These are phyloP conservation scores for Stegodyphus mimosarum DNA, from an alignment of 1,140 invertebrate species.

Conservation along the genomic window DNA sequence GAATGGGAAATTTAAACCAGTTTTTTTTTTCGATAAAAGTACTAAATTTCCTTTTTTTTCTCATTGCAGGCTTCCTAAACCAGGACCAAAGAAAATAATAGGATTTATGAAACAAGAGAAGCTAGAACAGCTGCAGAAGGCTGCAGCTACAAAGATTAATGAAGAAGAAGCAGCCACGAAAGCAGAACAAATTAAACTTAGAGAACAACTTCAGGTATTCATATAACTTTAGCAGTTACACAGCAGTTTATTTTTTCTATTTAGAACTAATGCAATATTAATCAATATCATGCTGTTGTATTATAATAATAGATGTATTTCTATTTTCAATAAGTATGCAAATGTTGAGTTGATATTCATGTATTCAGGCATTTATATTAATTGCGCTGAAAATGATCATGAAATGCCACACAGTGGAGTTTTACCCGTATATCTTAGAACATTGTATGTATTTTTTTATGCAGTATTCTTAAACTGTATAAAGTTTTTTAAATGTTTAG, in stretches of 20 bases:
- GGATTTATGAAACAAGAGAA: conserved; percentile 34
- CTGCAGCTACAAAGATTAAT: background rate
- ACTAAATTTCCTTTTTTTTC: no score
- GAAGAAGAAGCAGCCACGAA: conserved; percentile 5
- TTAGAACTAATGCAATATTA: no score
- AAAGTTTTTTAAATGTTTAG: no score
- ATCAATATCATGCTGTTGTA: background rate
- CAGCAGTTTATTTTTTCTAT: background rate
- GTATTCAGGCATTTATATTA: background rate
- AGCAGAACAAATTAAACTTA: conserved; percentile 3
- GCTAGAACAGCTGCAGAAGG: conserved; percentile 9
- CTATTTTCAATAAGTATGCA: background rate
- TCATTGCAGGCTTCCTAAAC: conserved; percentile 17
- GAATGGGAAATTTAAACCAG: no score
- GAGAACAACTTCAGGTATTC: conserved; percentile 21
- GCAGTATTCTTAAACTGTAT: no score
- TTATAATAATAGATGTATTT: background rate
- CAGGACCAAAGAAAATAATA: background rate
- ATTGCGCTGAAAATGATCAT: background rate
- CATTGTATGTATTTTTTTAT: no score
- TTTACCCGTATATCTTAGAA: no score
- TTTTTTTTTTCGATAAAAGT: no score
- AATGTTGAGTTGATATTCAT: background rate
- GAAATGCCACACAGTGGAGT: no score
- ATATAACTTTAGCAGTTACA: background rate